These are phyloP conservation scores for Luidia sarsii DNA, from an alignment of 53 echinoderm and acorn worm species.

Conservation along the genomic window DNA sequence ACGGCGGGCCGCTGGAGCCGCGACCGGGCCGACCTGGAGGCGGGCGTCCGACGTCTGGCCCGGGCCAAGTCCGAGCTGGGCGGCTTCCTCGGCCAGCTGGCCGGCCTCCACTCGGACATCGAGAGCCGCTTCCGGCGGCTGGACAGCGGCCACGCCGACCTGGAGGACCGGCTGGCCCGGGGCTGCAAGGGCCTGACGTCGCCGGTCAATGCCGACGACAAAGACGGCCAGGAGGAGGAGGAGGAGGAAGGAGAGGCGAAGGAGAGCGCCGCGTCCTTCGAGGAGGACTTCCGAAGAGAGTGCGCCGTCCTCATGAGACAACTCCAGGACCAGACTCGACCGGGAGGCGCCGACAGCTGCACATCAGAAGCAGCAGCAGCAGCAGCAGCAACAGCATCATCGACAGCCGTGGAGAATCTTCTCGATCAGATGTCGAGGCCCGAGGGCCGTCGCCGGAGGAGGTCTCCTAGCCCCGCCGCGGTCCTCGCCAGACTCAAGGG, in stretches of 20 bases:
- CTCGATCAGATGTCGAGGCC: too few relatives aligned
- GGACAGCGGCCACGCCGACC: slow-evolving; percentile 75
- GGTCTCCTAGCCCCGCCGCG: neutral
- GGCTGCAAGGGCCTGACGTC: neutral
- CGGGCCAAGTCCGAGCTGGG: slow-evolving; percentile 75
- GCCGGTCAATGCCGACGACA: too few relatives aligned
- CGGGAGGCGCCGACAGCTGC: too few relatives aligned
- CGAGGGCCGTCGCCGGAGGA: neutral
- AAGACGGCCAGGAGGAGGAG: too few relatives aligned
- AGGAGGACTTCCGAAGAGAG: slow-evolving; percentile 39
- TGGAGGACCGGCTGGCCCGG: slow-evolving; percentile 49
- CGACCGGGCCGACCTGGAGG: slow-evolving; percentile 65
- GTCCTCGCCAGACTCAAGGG: slow-evolving; percentile 31
- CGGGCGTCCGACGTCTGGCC: slow-evolving; percentile 66
- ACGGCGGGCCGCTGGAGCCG: slow-evolving; percentile 69
- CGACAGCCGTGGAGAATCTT: too few relatives aligned
- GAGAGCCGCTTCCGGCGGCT: slow-evolving; percentile 77
- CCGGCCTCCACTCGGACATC: slow-evolving; percentile 72
- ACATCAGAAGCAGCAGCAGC: too few relatives aligned
- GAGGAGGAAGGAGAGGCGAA: neutral
- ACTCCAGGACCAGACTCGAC: neutral
- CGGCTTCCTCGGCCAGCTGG: slow-evolving; percentile 73
- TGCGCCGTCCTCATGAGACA: slow-evolving; percentile 15
- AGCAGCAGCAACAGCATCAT: too few relatives aligned
- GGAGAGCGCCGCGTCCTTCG: neutral